These are phyloP conservation scores for Channa striata DNA, from an alignment of 2,797 vertebrate species.

Conservation along the genomic window DNA sequence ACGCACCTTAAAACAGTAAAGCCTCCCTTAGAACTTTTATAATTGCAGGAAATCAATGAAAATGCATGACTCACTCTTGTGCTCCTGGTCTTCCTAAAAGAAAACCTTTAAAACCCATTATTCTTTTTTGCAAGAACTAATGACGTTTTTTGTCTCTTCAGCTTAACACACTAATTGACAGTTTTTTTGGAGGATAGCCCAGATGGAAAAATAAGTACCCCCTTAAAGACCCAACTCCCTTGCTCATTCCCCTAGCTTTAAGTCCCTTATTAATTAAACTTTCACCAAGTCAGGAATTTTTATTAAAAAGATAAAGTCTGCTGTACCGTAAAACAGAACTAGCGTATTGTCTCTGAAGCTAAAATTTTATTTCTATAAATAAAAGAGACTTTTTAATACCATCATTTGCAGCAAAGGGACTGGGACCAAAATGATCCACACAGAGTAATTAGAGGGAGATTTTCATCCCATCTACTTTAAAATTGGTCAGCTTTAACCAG, in stretches of 20 bases:
- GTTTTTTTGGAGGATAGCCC: conserved; percentile 88
- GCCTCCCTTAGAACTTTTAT: conserved; percentile 72
- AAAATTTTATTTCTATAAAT: conserved; percentile 82
- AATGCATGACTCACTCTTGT: conserved; percentile 74
- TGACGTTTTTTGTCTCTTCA: conserved; percentile 88
- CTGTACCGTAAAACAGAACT: conserved; percentile 78
- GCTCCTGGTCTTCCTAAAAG: conserved; percentile 79
- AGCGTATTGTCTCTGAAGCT: conserved; percentile 81
- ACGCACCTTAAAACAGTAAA: conserved; percentile 69
- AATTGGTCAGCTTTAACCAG: conserved; percentile 79
- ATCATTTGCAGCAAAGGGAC: conserved; percentile 69
- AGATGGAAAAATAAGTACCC: conserved; percentile 88
- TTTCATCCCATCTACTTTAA: conserved; percentile 68
- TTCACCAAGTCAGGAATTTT: conserved; percentile 86
- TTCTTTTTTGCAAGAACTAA: conserved; percentile 87
- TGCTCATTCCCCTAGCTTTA: conserved; percentile 84
- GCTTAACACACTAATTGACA: conserved; percentile 89
- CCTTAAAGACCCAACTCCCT: conserved; percentile 87
- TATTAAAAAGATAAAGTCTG: conserved; percentile 86
- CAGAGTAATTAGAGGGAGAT: conserved; percentile 79
- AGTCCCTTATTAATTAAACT: conserved; percentile 90
- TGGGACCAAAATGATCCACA: conserved; percentile 66
- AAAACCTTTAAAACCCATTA: conserved; percentile 88
- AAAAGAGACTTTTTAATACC: conserved; percentile 81
- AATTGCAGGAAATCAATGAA: conserved; percentile 79